Base-by-base conservation (phyloP, 2,888 invertebrate genomes). In the Leucozona laternaria region DNA sequence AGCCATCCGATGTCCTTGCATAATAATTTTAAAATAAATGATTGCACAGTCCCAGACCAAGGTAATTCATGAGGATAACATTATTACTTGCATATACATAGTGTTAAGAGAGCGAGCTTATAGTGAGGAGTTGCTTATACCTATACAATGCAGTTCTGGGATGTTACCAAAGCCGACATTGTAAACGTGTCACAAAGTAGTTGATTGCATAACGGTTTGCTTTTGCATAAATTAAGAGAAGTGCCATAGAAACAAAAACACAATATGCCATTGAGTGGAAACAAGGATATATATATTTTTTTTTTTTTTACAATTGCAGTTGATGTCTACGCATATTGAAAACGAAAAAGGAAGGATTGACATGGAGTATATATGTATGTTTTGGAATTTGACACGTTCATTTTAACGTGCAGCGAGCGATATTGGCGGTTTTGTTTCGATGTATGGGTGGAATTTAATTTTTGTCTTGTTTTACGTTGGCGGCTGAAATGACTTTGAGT, bases 51-150 rank as follows among this genome's bases (percentile, higher is more conserved):
- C 62, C 55, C 48, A 72, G 77, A 77, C 34, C 25, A 78, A 68
- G 73, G 82, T 83, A 79, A 78, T 79, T 62, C 68, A 13, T 68
- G 55, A 62, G 72, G 82, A 68, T 79, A 79, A 83, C 73, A 79
- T 62, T 62, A 68, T 66, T 60, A 73, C 78, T 53, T 58, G 72
- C 43, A 60, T 6, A 28, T 58, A 28, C n/a, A n/a, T 22, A 37
- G 34, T 34, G 37, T 57, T 20, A 15, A 34, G 20, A 20, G 40
- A 37, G 62, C 10, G 57, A 22, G n/a, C n/a, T n/a, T n/a, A n/a
- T n/a, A 4, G 17, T 58, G 71, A 48, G 40, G 28, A 17, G 31
- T 31, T 34, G 7, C 6, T 22, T 25, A 15, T 22, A 31, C 8
- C 4, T 8, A 20, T 50, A 4, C 17, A 0, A 10, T 20, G 11